Evolutionary conservation across 2,888 invertebrate genomes (phyloP), one percentile per base, ranked within the genome.

Genomic region (Agrotis ipsilon): DNA sequence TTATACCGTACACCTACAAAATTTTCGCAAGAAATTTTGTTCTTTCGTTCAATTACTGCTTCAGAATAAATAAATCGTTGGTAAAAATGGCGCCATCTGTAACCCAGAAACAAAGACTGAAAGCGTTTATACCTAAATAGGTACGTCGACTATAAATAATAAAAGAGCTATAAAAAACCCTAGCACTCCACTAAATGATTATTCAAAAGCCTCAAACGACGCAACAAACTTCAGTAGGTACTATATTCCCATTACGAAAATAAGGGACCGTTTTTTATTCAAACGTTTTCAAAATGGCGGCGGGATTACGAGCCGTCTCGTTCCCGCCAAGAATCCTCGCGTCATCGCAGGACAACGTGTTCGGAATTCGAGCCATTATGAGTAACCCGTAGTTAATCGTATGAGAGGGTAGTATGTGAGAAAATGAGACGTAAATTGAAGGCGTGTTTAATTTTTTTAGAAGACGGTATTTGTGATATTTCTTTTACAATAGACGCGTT

Each of bases 271-370:
- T 78, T 83, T 78, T 84, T 82, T 84, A 86, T 84, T 84, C 86
- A 85, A 80, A 85, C 78, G 78, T 81, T 65, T 65, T 79, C 82
- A 84, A 86, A 86, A 89, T 78, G 80, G 84, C 83, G 83, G 71
- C 80, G 24, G 62, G 71, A 71, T 80, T 69, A 76, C 66, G 54
- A 65, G 71, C 59, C 57, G 71, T 78, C 76, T 72, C 52, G 78
- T 80, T 85, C 82, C 80, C 83, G 79, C 83, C 72, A 82, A 78
- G 81, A 84, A 87, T 85, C 81, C 80, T 76, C 78, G 78, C 86
- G 82, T 88, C 87, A 87, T 83, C 83, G 81, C 77, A 65, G 83
- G 81, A 80, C 87, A 85, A 91, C 93, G 93, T 93, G 93, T 87
- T 72, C 72, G 85, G 93, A 93, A 93, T 94, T 81, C 83, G 78